Conservation (phyloP, 92 coral and sea anemone genomes). For the Porites cylindrica region DNA sequence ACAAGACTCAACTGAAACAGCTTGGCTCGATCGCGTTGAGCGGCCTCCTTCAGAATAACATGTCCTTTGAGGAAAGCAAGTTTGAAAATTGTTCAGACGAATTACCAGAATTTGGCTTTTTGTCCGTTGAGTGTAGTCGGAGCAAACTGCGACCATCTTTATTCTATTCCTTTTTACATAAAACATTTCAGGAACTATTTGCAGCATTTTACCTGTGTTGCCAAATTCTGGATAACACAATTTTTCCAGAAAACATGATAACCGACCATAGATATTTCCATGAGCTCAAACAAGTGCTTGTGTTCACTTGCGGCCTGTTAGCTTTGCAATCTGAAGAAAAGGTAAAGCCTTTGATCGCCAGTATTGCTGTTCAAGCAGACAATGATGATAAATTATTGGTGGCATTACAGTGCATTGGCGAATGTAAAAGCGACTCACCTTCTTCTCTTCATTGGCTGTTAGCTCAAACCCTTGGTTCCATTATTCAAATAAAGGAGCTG, state of each 20-base stretch:
- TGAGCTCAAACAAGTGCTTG: no score
- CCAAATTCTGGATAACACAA: not conserved
- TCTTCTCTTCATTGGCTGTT: no score
- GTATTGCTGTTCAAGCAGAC: no score
- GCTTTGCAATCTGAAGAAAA: no score
- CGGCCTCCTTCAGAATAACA: slow-evolving; percentile 1
- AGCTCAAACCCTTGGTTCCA: no score
- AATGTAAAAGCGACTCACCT: no score
- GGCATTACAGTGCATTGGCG: no score
- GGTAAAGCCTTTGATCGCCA: no score
- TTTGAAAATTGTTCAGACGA: not conserved
- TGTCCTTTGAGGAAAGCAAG: slow-evolving; percentile 8
- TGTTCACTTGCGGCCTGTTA: no score
- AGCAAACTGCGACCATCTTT: slow-evolving; percentile 25
- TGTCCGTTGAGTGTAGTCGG: not conserved
- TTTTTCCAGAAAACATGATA: not conserved
- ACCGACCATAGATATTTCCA: not conserved
- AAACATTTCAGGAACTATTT: not conserved
- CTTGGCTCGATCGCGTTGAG: not conserved
- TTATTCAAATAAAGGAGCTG: no score
- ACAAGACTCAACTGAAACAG: not conserved
- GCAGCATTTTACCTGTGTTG: slow-evolving; percentile 32
- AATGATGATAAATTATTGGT: no score
- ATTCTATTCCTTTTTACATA: slow-evolving; percentile 28
- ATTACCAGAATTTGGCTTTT: no score